Conservation (phyloP, 2,797 vertebrate species). For the Cottoperca gobio region DNA sequence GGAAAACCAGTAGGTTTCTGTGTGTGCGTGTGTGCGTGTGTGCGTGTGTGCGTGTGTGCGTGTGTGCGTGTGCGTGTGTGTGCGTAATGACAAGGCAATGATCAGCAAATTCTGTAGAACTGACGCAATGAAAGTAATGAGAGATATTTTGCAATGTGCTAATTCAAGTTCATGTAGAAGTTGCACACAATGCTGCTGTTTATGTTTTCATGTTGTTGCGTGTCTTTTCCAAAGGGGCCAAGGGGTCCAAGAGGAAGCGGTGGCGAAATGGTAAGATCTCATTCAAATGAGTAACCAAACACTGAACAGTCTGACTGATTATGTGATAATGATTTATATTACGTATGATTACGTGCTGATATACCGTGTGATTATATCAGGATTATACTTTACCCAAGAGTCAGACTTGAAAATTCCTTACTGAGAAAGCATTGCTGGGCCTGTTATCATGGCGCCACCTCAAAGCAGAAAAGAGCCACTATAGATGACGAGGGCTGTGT, state of each 20-base stretch:
- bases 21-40: conserved; percentile 22
- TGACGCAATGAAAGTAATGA: not conserved
- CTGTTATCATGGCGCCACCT: conserved; percentile 20
- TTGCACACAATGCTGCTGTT: not conserved
- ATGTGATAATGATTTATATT: conserved; percentile 7
- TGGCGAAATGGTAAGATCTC: conserved; percentile 93
- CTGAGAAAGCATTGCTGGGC: not conserved
- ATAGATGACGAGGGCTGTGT: conserved; percentile 26
- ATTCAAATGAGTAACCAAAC: conserved; percentile 17
- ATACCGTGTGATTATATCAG: conserved; percentile 7
- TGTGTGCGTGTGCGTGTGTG: not conserved
- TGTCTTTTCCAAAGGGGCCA: conserved; percentile 83
- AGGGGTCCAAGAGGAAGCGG: conserved; percentile 90
- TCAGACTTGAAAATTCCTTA: conserved; percentile 16
- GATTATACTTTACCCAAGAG: not conserved
- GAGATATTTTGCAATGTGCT: not conserved
- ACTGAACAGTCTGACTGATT: conserved; percentile 11
- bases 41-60: conserved; percentile 6
- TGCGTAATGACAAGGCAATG: not conserved
- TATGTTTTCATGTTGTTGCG: conserved; percentile 4
- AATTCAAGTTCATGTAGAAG: not conserved
- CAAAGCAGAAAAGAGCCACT: conserved; percentile 13
- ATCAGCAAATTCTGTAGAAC: not conserved
- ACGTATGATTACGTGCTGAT: conserved; percentile 19
- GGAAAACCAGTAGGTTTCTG: conserved; percentile 90